Conservation (phyloP, 1,140 invertebrate genomes). For the Brachionus paranguensis region DNA sequence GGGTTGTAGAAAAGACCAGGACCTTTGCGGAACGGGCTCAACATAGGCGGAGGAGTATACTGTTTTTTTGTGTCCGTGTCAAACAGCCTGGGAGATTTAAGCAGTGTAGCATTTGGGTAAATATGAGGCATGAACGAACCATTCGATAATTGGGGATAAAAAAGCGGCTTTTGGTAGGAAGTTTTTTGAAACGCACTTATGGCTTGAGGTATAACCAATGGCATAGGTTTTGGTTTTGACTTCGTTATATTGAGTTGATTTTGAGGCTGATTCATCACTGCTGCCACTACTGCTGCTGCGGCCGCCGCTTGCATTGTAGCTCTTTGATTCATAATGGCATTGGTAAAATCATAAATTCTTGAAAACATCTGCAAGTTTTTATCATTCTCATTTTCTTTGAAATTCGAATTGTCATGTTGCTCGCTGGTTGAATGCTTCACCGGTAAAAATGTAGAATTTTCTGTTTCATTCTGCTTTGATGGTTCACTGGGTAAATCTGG, state of each 20-base stretch:
- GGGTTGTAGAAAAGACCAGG: slow-evolving; percentile 71
- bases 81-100: slow-evolving; percentile 46
- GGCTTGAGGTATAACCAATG: slow-evolving; percentile 59
- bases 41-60: slow-evolving; percentile 84
- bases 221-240: slow-evolving; percentile 59
- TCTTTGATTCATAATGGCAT: slow-evolving; percentile 8
- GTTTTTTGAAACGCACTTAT: slow-evolving; percentile 52
- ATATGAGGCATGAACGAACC: slow-evolving; percentile 52
- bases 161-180: neutral
- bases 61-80: slow-evolving; percentile 55
- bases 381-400: slow-evolving; percentile 22
- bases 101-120: slow-evolving; percentile 20
- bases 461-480: neutral
- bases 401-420: slow-evolving; percentile 22
- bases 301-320: slow-evolving; percentile 48
- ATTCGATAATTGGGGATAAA: slow-evolving; percentile 46
- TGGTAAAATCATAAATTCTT: slow-evolving; percentile 40
- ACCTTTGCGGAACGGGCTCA: slow-evolving; percentile 78
- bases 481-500: neutral
- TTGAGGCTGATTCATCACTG: slow-evolving; percentile 34
- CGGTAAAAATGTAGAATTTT: neutral
- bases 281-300: slow-evolving; percentile 43
- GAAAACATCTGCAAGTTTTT: slow-evolving; percentile 10
- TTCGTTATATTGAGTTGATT: slow-evolving; percentile 26
- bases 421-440: slow-evolving; percentile 18